Conservation (phyloP, 2,888 invertebrate genomes). For the Acanthosepion lycidas region DNA sequence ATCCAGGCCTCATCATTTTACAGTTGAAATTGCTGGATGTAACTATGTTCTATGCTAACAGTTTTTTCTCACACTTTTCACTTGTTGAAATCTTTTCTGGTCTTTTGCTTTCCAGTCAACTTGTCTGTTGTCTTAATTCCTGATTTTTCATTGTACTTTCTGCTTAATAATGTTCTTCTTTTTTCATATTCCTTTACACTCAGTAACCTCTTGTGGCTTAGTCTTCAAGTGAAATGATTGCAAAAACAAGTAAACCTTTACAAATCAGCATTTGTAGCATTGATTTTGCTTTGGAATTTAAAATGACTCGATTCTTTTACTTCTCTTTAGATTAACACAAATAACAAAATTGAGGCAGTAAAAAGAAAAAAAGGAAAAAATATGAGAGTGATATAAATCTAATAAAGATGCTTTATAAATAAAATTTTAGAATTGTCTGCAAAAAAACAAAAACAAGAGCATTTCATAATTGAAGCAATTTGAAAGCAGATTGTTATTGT, state of each 20-base stretch:
- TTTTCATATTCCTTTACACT: no score
- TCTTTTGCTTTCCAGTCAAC: no score
- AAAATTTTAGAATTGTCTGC: neutral
- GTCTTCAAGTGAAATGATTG: no score
- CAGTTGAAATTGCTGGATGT: no score
- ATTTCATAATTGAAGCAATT: neutral
- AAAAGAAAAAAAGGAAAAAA: neutral
- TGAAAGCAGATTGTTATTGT: neutral
- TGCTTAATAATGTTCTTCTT: no score
- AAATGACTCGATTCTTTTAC: neutral
- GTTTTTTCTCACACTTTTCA: no score
- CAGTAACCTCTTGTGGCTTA: no score
- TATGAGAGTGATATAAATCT: neutral
- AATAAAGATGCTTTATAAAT: neutral
- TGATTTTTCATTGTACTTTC: no score
- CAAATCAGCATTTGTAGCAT: neutral
- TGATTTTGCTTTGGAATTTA: neutral
- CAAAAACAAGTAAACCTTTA: neutral
- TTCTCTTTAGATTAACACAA: neutral
- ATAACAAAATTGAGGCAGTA: neutral
- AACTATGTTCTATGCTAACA: no score
- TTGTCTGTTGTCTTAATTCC: no score
- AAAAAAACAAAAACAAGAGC: neutral
- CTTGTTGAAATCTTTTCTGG: no score
- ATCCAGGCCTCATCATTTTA: no score